A percentile compares a stretch with the other conserved stretches of the same genome.
phyloP scores from a whole-genome alignment of 2,113 vertebrate genomes.

The Salvator merianae region DNA sequence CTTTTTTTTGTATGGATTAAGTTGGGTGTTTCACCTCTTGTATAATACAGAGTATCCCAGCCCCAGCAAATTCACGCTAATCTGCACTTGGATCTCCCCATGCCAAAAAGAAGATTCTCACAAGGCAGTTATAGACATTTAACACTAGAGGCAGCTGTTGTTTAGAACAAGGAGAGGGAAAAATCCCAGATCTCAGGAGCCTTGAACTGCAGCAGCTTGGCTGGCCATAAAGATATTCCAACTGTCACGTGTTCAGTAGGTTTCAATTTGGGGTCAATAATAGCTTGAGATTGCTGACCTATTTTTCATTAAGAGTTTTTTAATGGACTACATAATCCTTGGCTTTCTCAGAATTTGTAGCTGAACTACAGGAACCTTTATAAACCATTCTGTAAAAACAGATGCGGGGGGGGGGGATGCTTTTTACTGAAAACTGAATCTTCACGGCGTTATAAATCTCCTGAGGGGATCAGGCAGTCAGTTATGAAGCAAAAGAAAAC shows the following conservation, averaged over 20 bases:
- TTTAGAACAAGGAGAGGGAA: neutral
- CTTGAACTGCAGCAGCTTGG: neutral
- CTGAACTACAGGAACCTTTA: neutral
- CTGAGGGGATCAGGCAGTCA: neutral
- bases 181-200: neutral
- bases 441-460: neutral
- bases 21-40: neutral
- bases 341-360: neutral
- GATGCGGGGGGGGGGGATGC: neutral
- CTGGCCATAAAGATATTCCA: neutral
- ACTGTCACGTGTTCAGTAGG: neutral
- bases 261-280: neutral
- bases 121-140: neutral
- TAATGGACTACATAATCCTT: neutral
- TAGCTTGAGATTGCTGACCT: neutral
- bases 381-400: neutral
- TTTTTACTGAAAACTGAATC: neutral
- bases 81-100: neutral
- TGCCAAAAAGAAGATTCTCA: neutral
- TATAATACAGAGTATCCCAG: neutral
- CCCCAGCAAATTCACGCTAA: neutral
- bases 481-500: neutral
- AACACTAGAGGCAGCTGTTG: conserved; percentile 69
- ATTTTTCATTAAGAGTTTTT: neutral
- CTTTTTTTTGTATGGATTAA: neutral